A percentile compares a stretch with the other conserved stretches of the same genome.
These are phyloP conservation scores for Bactericera cockerelli DNA, from an alignment of 1,140 invertebrate genomes.

Conservation along the genomic window DNA sequence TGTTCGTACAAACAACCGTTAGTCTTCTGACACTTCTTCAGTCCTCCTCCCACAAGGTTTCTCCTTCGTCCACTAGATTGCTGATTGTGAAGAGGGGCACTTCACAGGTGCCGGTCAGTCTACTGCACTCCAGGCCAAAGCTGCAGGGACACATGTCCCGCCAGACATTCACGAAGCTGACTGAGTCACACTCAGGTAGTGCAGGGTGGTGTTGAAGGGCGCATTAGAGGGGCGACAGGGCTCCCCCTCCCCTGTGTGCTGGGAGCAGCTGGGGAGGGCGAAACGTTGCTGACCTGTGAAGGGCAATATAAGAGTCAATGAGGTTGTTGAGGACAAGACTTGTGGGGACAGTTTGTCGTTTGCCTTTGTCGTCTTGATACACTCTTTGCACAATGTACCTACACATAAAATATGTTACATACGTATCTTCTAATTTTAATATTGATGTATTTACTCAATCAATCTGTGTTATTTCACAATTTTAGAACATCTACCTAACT, in stretches of 20 bases:
- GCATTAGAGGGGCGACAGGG: neutral
- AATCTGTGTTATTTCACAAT: too few relatives aligned
- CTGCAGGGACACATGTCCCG: neutral
- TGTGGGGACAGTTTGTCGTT: too few relatives aligned
- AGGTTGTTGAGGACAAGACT: too few relatives aligned
- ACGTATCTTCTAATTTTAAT: too few relatives aligned
- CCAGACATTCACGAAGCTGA: neutral
- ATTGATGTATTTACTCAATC: too few relatives aligned
- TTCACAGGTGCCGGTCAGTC: neutral
- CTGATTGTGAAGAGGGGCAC: neutral
- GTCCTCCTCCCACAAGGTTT: neutral
- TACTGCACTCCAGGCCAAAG: neutral
- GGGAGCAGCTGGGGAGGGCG: neutral
- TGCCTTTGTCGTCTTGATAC: too few relatives aligned
- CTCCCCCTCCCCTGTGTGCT: neutral
- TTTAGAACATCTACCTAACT: too few relatives aligned
- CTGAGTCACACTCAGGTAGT: neutral
- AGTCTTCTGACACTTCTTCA: too few relatives aligned
- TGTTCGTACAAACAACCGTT: too few relatives aligned
- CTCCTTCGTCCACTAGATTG: neutral
- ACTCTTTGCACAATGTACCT: too few relatives aligned
- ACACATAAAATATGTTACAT: too few relatives aligned
- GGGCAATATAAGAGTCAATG: too few relatives aligned
- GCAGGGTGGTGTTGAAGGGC: neutral
- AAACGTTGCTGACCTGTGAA: neutral